These are phyloP conservation scores for Pandemis corylana DNA, from an alignment of 2,888 invertebrate genomes.

Conservation along the genomic window DNA sequence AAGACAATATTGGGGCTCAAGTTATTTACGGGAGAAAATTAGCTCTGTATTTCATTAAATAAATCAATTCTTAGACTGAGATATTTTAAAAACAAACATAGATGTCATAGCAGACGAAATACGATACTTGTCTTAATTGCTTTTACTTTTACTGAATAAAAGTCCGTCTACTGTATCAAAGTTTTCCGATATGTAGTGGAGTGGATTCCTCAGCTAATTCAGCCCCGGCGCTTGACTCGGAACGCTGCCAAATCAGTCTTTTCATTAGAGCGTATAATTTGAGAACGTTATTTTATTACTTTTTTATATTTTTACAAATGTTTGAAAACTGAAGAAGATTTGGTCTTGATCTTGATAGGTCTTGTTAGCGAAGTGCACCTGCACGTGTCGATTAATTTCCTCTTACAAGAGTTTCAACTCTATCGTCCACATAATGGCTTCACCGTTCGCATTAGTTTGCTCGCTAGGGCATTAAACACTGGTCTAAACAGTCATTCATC, in stretches of 20 bases:
- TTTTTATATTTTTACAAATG: conserved; percentile 22
- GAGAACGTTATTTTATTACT: conserved; percentile 37
- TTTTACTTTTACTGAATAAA: not conserved
- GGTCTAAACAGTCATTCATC: conserved; percentile 17
- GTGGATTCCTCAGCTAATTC: conserved; percentile 37
- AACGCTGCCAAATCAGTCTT: conserved; percentile 38
- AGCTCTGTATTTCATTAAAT: not conserved
- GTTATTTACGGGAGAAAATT: not conserved
- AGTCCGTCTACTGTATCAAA: conserved; percentile 12
- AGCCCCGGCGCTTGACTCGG: conserved; percentile 36
- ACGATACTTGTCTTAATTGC: not conserved
- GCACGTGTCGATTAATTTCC: not conserved
- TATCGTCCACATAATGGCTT: conserved; percentile 1
- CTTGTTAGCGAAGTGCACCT: not conserved
- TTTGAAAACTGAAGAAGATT: not conserved
- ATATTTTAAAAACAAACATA: not conserved
- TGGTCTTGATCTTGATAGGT: not conserved
- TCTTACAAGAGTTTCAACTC: conserved; percentile 1
- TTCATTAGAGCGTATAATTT: conserved; percentile 39
- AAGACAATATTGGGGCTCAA: not conserved
- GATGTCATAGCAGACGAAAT: not conserved
- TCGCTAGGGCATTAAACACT: conserved; percentile 7
- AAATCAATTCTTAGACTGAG: not conserved
- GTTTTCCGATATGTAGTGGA: conserved; percentile 26
- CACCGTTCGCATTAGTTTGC: not conserved